phyloP scores from a whole-genome alignment of 23 tunicate species.

The Botrylloides violaceus region DNA sequence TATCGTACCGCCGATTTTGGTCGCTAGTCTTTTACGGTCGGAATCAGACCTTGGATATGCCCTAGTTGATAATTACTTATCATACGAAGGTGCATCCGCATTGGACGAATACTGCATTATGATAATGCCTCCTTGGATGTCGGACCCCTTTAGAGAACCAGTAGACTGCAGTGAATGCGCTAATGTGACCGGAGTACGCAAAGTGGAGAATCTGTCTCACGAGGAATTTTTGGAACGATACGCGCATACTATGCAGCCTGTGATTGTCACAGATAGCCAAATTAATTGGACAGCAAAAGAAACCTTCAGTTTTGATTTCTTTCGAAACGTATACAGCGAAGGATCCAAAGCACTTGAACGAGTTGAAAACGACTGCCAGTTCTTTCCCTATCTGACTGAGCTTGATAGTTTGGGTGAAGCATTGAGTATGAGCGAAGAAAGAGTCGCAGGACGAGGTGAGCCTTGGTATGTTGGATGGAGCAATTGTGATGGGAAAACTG shows the following conservation, averaged over 20 bases:
- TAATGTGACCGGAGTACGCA: conserved; percentile 39
- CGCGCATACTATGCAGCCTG: conserved; percentile 83
- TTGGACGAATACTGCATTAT: not conserved
- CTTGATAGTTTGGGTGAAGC: conserved; percentile 37
- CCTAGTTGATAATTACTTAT: not conserved
- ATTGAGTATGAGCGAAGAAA: conserved; percentile 50
- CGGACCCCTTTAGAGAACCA: conserved; percentile 61
- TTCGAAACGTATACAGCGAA: conserved; percentile 42
- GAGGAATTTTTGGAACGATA: conserved; percentile 63
- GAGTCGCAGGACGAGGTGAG: conserved; percentile 51
- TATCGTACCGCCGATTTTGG: not conserved
- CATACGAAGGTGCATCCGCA: not conserved
- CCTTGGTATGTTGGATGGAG: conserved; percentile 99
- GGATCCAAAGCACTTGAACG: conserved; percentile 53
- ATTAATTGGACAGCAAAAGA: conserved; percentile 73
- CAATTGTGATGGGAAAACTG: conserved; percentile 82
- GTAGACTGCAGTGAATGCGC: conserved; percentile 58
- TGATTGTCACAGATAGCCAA: conserved; percentile 71
- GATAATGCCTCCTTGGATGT: not conserved
- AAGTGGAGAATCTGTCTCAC: conserved; percentile 39
- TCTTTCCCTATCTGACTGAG: conserved; percentile 79
- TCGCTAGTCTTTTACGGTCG: not conserved
- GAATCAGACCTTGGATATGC: not conserved
- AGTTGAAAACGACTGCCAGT: conserved; percentile 67
- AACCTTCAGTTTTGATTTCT: conserved; percentile 57